These are phyloP conservation scores for Platycheirus rosarum DNA, from an alignment of 2,888 invertebrate genomes.

Conservation along the genomic window DNA sequence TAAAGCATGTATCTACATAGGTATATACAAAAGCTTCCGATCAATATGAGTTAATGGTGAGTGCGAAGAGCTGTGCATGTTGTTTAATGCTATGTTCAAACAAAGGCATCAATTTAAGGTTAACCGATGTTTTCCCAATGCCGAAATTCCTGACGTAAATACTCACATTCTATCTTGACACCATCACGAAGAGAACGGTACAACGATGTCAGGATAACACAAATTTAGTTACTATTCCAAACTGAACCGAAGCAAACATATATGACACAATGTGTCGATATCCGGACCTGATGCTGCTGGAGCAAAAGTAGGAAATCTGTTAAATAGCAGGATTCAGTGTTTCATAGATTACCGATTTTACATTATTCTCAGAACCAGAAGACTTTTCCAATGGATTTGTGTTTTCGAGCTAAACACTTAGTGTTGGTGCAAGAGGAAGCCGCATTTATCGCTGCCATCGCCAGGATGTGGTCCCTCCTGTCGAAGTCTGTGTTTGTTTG, in stretches of 20 bases:
- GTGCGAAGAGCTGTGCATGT: conserved; percentile 50
- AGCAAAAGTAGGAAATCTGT: conserved; percentile 67
- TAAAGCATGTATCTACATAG: conserved; percentile 29
- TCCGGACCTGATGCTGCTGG: conserved; percentile 57
- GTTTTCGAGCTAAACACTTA: conserved; percentile 56
- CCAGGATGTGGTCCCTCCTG: conserved; percentile 66
- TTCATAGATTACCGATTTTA: conserved; percentile 74
- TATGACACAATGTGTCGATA: conserved; percentile 63
- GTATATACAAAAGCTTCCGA: conserved; percentile 62
- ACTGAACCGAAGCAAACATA: conserved; percentile 3
- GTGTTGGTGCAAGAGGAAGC: conserved; percentile 67
- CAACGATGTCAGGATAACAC: conserved; percentile 55
- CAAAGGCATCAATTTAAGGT: conserved; percentile 75
- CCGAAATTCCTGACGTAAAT: conserved; percentile 71
- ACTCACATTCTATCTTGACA: conserved; percentile 73
- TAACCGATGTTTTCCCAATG: conserved; percentile 74
- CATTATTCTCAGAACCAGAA: conserved; percentile 44
- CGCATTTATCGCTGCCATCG: conserved; percentile 71
- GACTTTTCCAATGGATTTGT: conserved; percentile 71
- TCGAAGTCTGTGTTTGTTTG: conserved; percentile 56
- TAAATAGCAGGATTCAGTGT: conserved; percentile 73
- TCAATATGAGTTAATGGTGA: conserved; percentile 46
- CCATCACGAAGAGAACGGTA: conserved; percentile 50
- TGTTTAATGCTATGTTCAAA: conserved; percentile 69
- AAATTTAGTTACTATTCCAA: conserved; percentile 63